Evolutionary conservation across 1,140 invertebrate species (phyloP).

Genomic region (Bombus superbus): DNA sequence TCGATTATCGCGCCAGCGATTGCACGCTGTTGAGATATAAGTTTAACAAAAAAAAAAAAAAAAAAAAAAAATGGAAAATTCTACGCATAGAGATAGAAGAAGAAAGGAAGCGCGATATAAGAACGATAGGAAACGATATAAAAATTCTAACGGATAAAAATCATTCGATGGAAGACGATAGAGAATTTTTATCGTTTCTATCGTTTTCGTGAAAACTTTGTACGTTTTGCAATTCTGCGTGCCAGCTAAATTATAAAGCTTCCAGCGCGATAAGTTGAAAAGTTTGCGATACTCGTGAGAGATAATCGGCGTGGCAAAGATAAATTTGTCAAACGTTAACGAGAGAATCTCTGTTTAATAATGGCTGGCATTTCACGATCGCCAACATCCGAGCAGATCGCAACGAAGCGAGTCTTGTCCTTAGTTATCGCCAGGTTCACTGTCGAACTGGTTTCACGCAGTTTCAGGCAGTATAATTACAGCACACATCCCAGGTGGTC

Average conservation of each 20-base stretch:
- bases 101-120: too few species aligned
- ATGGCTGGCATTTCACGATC: neutral
- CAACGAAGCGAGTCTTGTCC: neutral
- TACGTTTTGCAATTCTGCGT: too few species aligned
- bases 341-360: neutral
- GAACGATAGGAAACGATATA: too few species aligned
- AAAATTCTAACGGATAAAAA: too few species aligned
- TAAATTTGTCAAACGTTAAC: neutral
- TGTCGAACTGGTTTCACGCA: conserved; percentile 54
- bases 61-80: neutral
- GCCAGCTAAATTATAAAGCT: too few species aligned
- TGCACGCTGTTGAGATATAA: neutral
- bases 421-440: conserved; percentile 32
- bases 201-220: too few species aligned
- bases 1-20: neutral
- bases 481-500: conserved; percentile 49
- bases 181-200: too few species aligned
- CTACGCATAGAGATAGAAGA: neutral
- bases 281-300: neutral
- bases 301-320: too few species aligned
- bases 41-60: neutral
- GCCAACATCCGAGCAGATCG: neutral
- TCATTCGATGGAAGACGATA: too few species aligned
- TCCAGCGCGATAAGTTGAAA: too few species aligned
- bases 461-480: conserved; percentile 38